phyloP scores from a whole-genome alignment of 2,888 invertebrate genomes.

The Himalopsyche tibetana region DNA sequence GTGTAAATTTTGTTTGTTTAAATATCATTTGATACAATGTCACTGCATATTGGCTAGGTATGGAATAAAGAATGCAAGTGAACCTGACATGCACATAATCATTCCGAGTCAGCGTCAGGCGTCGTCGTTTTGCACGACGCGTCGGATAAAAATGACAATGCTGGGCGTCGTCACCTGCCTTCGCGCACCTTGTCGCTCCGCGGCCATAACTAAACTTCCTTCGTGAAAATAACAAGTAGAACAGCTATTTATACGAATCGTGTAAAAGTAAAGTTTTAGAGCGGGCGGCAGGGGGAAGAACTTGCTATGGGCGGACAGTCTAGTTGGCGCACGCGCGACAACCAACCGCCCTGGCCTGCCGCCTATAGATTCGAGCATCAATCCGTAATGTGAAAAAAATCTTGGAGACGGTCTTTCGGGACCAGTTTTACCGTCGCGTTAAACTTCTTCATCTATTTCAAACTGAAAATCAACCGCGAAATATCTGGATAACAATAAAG shows the following conservation, averaged over 20 bases:
- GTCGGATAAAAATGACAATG: slow-evolving; percentile 46
- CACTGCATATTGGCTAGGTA: background rate
- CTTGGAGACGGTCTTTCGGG: background rate
- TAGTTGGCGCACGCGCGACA: slow-evolving; percentile 69
- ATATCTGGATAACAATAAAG: background rate
- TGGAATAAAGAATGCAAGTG: slow-evolving; percentile 27
- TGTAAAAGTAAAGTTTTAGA: slow-evolving; percentile 65
- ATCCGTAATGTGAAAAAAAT: slow-evolving; percentile 37
- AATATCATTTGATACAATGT: background rate
- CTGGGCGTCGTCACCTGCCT: slow-evolving; percentile 51
- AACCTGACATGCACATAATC: slow-evolving; percentile 33
- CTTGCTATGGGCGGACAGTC: slow-evolving; percentile 59
- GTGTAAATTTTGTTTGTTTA: background rate
- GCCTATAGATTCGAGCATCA: slow-evolving; percentile 58
- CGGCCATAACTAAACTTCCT: slow-evolving; percentile 56
- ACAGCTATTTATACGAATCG: slow-evolving; percentile 65
- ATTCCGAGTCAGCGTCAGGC: background rate
- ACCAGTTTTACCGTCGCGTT: slow-evolving; percentile 10
- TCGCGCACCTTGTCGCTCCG: slow-evolving; percentile 57
- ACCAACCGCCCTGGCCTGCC: slow-evolving; percentile 66
- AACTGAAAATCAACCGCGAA: background rate
- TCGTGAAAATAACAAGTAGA: slow-evolving; percentile 66
- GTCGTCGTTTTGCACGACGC: background rate
- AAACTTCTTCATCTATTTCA: background rate
- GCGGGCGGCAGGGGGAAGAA: slow-evolving; percentile 57